These are phyloP conservation scores for Lagodon rhomboides DNA, from an alignment of 2,797 vertebrate species.

Conservation along the genomic window DNA sequence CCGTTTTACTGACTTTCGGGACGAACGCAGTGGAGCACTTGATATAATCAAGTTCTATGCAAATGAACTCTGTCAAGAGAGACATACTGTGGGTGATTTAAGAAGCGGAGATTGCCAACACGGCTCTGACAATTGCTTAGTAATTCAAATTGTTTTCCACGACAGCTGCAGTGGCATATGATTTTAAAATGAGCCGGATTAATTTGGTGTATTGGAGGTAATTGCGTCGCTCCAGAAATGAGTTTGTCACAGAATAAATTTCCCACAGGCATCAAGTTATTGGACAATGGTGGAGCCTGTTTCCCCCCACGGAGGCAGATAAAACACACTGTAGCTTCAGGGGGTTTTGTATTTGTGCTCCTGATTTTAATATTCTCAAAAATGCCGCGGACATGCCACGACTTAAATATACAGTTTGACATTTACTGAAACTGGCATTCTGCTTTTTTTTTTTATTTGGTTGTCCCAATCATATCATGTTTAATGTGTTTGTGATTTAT, in stretches of 20 bases:
- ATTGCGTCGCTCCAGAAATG: constrained; percentile 56
- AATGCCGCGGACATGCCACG: constrained; percentile 38
- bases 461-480: neutral
- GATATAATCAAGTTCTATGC: constrained; percentile 28
- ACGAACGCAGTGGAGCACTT: constrained; percentile 8
- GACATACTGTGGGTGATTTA: constrained; percentile 27
- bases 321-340: constrained; percentile 31
- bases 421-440: constrained; percentile 48
- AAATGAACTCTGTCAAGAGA: constrained; percentile 37
- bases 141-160: constrained; percentile 40
- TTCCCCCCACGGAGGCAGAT: constrained; percentile 42
- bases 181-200: constrained; percentile 59
- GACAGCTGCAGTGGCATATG: constrained; percentile 41
- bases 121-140: constrained; percentile 12
- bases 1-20: neutral
- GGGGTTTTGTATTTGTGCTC: constrained; percentile 40
- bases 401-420: constrained; percentile 43
- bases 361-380: constrained; percentile 46
- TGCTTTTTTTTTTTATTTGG: neutral
- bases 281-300: constrained; percentile 44
- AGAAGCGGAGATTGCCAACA: constrained; percentile 13
- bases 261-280: constrained; percentile 64
- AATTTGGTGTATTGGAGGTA: constrained; percentile 58
- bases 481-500: constrained; percentile 28
- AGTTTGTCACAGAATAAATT: constrained; percentile 59